phyloP scores from a whole-genome alignment of 2,113 vertebrate genomes.

The Antidorcas marsupialis region DNA sequence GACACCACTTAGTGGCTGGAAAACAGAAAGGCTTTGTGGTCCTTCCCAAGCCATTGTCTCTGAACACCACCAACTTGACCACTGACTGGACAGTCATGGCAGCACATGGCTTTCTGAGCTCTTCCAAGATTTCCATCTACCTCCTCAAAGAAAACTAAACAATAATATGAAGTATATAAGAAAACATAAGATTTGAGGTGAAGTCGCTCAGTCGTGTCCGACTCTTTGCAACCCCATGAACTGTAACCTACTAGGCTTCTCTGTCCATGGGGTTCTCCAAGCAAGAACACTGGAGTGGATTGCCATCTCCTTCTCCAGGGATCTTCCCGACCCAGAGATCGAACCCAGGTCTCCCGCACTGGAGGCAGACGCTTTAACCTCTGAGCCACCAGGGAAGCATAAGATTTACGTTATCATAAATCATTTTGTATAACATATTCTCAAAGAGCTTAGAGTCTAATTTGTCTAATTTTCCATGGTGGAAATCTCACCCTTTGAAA shows the following conservation, averaged over 20 bases:
- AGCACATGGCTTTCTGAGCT: neutral
- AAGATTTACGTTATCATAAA: neutral
- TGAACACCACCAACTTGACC: neutral
- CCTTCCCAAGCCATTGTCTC: neutral
- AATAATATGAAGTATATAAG: neutral
- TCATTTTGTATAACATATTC: neutral
- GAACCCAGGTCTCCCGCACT: too few relatives aligned
- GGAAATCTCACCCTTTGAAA: slow-evolving; percentile 37
- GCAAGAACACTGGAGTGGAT: too few relatives aligned
- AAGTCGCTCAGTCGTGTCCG: too few relatives aligned
- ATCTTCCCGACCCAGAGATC: too few relatives aligned
- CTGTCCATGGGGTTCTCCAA: too few relatives aligned
- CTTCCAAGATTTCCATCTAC: neutral
- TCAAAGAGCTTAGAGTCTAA: neutral
- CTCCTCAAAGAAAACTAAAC: neutral
- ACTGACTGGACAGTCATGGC: neutral
- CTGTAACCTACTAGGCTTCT: too few relatives aligned
- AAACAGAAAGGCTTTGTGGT: neutral
- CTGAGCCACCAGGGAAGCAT: too few relatives aligned
- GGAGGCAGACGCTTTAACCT: too few relatives aligned
- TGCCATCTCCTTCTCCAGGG: too few relatives aligned
- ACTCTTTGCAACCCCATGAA: too few relatives aligned
- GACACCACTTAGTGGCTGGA: neutral
- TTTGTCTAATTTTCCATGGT: slow-evolving; percentile 22
- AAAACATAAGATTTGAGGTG: neutral